phyloP scores from a whole-genome alignment of 37 sponge, comb jelly and placozoan species.

The Eunapius fragilis region DNA sequence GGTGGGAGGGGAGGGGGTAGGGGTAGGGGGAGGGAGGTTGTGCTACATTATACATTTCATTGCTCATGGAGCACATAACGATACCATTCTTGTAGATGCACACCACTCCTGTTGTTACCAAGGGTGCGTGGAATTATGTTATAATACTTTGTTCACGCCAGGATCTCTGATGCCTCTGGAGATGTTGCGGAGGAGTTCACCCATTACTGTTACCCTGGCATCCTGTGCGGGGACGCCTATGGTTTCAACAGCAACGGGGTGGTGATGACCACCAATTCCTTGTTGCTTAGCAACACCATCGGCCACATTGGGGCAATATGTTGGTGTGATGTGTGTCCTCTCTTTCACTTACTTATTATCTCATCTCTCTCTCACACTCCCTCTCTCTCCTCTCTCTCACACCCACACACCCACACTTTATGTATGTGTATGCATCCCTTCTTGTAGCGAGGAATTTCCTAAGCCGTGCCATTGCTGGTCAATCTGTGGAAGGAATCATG shows the following conservation, averaged over 20 bases:
- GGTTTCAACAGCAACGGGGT: conserved; percentile 35
- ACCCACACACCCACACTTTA: too few species aligned
- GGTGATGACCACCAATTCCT: conserved; percentile 32
- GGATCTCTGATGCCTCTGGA: background rate
- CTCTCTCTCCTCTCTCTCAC: too few species aligned
- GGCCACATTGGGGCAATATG: conserved; percentile 11
- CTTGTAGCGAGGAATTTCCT: conserved; percentile 37
- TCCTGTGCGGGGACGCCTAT: conserved; percentile 55
- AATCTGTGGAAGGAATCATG: background rate
- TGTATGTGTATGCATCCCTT: background rate
- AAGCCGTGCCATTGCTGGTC: conserved; percentile 28
- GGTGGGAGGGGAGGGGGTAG: too few species aligned
- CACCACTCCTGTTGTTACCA: too few species aligned
- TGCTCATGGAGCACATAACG: conserved; percentile 51
- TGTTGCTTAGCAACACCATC: conserved; percentile 28
- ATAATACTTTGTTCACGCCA: conserved; percentile 23
- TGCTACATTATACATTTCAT: too few species aligned
- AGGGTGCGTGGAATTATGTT: too few species aligned
- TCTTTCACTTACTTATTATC: too few species aligned
- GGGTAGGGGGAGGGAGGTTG: too few species aligned
- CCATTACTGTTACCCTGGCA: conserved; percentile 43
- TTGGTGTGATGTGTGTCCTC: too few species aligned
- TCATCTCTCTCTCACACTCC: too few species aligned
- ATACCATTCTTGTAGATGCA: background rate
- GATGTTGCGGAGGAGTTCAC: conserved; percentile 33